phyloP scores from a whole-genome alignment of 1,140 invertebrate genomes.

The Aphis craccivora region DNA sequence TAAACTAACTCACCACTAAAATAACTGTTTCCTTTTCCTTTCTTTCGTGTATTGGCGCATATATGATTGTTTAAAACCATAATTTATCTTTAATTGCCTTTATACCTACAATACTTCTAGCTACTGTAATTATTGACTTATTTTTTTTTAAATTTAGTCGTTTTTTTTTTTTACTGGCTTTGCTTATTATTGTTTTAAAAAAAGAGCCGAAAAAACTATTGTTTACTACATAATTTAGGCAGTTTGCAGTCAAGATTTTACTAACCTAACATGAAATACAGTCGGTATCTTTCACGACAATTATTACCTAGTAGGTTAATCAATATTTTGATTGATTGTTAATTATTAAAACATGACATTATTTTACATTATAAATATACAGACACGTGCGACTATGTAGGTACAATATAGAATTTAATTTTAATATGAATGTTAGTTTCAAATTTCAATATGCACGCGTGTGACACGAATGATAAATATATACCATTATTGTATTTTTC shows the following conservation, averaged over 20 bases:
- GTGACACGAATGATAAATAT: neutral
- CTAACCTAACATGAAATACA: neutral
- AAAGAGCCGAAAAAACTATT: neutral
- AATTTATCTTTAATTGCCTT: neutral
- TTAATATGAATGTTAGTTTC: conserved; percentile 1
- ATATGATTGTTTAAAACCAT: neutral
- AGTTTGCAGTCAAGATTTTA: neutral
- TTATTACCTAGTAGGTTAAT: neutral
- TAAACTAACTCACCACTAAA: neutral
- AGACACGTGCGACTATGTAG: neutral
- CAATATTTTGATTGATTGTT: neutral
- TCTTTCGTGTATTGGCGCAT: neutral
- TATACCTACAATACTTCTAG: neutral
- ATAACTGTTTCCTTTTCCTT: neutral
- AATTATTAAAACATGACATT: neutral
- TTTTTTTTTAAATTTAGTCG: neutral
- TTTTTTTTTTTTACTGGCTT: neutral
- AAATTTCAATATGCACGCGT: neutral
- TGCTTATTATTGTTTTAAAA: neutral
- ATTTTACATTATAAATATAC: neutral
- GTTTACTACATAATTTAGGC: neutral
- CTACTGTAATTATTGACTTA: neutral
- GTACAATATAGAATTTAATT: neutral
- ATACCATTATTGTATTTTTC: neutral
- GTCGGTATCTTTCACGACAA: neutral